phyloP scores from a whole-genome alignment of 2,797 vertebrate genomes.

The Micropoecilia bifurca region DNA sequence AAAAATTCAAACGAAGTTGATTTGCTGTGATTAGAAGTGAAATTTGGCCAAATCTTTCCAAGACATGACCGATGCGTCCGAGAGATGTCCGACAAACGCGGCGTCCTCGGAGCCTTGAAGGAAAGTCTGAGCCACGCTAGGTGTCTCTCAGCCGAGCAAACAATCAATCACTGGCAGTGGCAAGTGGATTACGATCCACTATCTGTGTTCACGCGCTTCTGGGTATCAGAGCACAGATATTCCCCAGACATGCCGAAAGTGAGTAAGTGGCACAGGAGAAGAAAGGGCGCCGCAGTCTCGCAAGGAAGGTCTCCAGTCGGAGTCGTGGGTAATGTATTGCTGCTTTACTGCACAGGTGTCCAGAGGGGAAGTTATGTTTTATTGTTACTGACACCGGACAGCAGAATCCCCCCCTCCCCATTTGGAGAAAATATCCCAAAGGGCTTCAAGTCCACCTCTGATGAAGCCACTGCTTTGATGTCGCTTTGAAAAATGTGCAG shows the following conservation, averaged over 20 bases:
- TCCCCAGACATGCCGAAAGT: slow-evolving; percentile 43
- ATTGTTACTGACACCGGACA: slow-evolving; percentile 55
- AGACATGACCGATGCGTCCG: not conserved
- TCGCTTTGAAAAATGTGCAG: slow-evolving; percentile 21
- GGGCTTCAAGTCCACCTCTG: slow-evolving; percentile 22
- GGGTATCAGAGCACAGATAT: slow-evolving; percentile 43
- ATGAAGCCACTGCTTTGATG: slow-evolving; percentile 39
- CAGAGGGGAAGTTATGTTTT: slow-evolving; percentile 51
- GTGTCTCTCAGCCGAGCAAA: slow-evolving; percentile 64
- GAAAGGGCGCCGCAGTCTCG: slow-evolving; percentile 34
- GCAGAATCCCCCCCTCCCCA: slow-evolving; percentile 20
- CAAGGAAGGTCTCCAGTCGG: slow-evolving; percentile 50
- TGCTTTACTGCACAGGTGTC: slow-evolving; percentile 57
- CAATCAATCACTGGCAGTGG: slow-evolving; percentile 71
- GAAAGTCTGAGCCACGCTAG: slow-evolving; percentile 16
- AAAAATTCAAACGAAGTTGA: slow-evolving; percentile 8
- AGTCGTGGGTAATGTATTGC: slow-evolving; percentile 43
- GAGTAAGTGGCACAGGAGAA: slow-evolving; percentile 49
- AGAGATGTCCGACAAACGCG: slow-evolving; percentile 12
- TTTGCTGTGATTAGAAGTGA: slow-evolving; percentile 4
- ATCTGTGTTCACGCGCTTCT: slow-evolving; percentile 65
- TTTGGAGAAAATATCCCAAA: slow-evolving; percentile 47
- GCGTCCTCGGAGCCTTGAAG: slow-evolving; percentile 31
- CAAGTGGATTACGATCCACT: slow-evolving; percentile 72
- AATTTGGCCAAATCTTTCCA: slow-evolving; percentile 3